These are phyloP conservation scores for Catagonus wagneri DNA, from an alignment of 2,113 vertebrate species.

Conservation along the genomic window DNA sequence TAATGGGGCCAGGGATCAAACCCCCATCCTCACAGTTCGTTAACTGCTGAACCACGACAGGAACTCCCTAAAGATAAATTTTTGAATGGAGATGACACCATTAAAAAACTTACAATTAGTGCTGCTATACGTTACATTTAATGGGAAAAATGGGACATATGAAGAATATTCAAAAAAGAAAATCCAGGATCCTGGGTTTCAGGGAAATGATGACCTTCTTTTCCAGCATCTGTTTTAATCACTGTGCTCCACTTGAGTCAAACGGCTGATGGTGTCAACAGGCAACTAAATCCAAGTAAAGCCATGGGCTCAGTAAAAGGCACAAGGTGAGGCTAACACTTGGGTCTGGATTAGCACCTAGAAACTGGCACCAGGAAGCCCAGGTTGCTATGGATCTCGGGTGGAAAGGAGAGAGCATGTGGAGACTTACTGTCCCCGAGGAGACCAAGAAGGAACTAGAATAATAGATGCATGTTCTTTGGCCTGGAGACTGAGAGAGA, in stretches of 20 bases:
- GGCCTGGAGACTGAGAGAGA: background rate
- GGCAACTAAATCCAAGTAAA: background rate
- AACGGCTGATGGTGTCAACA: background rate
- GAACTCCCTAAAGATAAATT: background rate
- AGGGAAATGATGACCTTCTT: background rate
- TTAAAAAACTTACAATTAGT: slow-evolving; percentile 3
- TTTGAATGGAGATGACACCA: background rate
- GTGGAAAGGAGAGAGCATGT: background rate
- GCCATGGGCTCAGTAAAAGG: background rate
- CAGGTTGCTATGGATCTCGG: background rate
- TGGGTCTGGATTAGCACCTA: background rate
- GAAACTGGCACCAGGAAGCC: background rate
- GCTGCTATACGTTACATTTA: slow-evolving; percentile 1
- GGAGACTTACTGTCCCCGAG: background rate
- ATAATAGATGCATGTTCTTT: background rate
- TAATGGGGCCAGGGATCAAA: no score
- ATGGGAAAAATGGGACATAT: background rate
- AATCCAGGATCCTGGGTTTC: background rate
- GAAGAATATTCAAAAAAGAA: background rate
- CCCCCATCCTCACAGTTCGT: no score
- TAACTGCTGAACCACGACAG: no score
- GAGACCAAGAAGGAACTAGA: background rate
- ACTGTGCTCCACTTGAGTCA: background rate
- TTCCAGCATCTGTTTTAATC: background rate
- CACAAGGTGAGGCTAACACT: background rate